Evolutionary conservation across 2,113 vertebrate genomes (phyloP).

Genomic region (Taxidea taxus): DNA sequence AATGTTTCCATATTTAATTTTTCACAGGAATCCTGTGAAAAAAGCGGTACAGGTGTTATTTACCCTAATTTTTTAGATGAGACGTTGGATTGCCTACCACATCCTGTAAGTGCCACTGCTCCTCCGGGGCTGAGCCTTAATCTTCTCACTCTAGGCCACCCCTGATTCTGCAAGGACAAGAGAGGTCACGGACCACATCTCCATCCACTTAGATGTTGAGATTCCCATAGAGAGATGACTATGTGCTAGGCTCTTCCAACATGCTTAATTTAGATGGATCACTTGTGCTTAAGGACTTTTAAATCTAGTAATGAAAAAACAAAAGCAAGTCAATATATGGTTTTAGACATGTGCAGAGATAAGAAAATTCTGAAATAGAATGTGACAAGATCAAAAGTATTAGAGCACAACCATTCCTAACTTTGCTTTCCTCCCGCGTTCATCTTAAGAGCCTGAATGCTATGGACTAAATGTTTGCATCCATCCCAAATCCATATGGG

Average conservation of each 20-base stretch:
- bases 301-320: neutral
- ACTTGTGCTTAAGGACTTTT: neutral
- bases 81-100: neutral
- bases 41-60: neutral
- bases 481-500: neutral
- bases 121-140: neutral
- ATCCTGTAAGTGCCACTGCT: neutral
- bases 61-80: neutral
- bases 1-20: constrained; percentile 24
- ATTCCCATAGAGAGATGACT: neutral
- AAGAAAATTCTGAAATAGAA: neutral
- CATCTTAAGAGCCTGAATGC: neutral
- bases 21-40: constrained; percentile 18
- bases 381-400: neutral
- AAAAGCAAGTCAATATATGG: neutral
- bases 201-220: neutral
- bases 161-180: neutral
- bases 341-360: neutral
- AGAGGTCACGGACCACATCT: neutral
- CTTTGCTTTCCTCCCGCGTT: neutral
- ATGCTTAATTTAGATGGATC: neutral
- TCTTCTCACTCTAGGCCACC: neutral
- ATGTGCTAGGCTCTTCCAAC: neutral
- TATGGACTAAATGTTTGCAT: neutral
- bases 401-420: neutral